These are phyloP conservation scores for Perizoma affinitatum DNA, from an alignment of 2,888 invertebrate species.

Conservation along the genomic window DNA sequence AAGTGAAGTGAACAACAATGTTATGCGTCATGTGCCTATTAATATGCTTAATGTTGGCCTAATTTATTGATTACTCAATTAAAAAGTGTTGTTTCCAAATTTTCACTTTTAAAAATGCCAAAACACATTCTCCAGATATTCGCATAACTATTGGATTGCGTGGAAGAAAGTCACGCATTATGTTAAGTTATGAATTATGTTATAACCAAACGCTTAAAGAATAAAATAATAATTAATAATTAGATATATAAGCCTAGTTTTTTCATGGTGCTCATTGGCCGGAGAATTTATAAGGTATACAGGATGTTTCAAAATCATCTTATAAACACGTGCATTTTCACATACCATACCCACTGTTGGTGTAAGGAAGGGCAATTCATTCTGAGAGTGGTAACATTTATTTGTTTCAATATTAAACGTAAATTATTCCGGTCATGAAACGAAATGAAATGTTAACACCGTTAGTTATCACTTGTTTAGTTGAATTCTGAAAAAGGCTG, in stretches of 20 bases:
- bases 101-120: conserved; percentile 26
- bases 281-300: no score
- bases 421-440: no score
- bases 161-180: conserved; percentile 27
- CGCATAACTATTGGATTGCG: conserved; percentile 26
- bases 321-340: no score
- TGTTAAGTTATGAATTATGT: conserved; percentile 14
- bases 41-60: conserved; percentile 14
- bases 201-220: conserved; percentile 8
- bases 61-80: conserved; percentile 8
- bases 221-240: conserved; percentile 14
- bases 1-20: no score
- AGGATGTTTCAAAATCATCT: no score
- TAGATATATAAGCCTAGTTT: conserved; percentile 2
- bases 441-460: no score
- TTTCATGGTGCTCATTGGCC: background rate
- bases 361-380: no score
- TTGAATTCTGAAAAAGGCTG: no score
- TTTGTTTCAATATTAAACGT: no score
- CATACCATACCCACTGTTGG: no score
- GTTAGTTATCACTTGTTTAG: no score
- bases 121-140: conserved; percentile 9
- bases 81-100: conserved; percentile 17
- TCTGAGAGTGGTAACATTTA: no score
- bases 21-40: background rate